Conservation (phyloP, 2,797 vertebrate genomes). For the Pipistrellus kuhlii region DNA sequence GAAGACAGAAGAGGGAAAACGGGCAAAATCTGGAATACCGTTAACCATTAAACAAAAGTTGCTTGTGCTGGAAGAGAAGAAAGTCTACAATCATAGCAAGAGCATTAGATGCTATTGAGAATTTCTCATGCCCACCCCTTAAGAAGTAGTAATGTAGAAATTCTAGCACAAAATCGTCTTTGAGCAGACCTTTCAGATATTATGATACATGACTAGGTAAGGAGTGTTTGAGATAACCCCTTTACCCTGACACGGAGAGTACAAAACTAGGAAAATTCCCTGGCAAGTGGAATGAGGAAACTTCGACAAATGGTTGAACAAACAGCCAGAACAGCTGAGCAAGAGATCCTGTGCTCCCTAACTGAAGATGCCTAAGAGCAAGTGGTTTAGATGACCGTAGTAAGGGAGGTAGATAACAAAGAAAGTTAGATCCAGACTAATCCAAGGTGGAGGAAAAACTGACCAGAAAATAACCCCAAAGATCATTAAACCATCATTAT, state of each 20-base stretch:
- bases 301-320: neutral
- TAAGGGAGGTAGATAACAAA: neutral
- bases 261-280: neutral
- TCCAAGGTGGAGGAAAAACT: neutral
- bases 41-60: neutral
- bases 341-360: neutral
- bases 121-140: neutral
- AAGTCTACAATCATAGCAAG: neutral
- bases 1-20: neutral
- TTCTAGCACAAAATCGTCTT: neutral
- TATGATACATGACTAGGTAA: neutral
- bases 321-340: neutral
- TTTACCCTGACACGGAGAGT: neutral
- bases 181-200: neutral
- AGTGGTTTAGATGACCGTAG: neutral
- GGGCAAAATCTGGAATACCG: neutral
- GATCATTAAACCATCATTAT: neutral
- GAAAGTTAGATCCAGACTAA: neutral
- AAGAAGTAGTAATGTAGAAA: neutral
- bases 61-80: neutral
- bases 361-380: neutral
- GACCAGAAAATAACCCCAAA: neutral
- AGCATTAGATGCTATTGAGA: neutral
- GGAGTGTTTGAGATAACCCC: neutral
- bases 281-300: neutral